A percentile compares a stretch with the other conserved stretches of the same genome.
Evolutionary conservation across 2,797 vertebrate species (phyloP).

Genomic region (Characodon lateralis): DNA sequence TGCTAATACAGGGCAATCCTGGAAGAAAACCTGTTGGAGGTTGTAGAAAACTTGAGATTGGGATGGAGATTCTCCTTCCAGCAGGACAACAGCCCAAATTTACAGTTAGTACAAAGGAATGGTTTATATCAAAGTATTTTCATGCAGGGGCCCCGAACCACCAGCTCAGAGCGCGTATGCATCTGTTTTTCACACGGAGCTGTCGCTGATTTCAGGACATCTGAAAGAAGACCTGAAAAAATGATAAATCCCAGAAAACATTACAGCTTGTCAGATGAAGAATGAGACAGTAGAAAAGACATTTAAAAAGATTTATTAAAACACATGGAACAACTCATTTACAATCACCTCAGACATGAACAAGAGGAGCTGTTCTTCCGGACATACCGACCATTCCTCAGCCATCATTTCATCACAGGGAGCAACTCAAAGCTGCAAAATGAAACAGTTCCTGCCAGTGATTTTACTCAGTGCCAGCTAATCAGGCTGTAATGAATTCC

Average conservation of each 20-base stretch:
- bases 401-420: not conserved
- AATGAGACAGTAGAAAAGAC: not conserved
- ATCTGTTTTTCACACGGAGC: no score
- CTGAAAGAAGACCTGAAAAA: not conserved
- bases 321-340: not conserved
- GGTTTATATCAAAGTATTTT: not conserved
- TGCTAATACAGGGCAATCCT: not conserved
- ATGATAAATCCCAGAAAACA: not conserved
- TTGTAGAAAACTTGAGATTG: not conserved
- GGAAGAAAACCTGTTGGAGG: not conserved
- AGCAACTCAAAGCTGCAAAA: not conserved
- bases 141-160: no score
- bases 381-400: not conserved
- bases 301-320: not conserved
- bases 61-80: not conserved
- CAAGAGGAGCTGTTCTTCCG: not conserved
- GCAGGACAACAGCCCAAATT: not conserved
- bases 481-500: conserved; percentile 36
- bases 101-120: not conserved
- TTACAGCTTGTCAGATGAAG: not conserved
- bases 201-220: not conserved
- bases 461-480: conserved; percentile 36
- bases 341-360: not conserved
- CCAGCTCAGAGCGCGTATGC: not conserved
- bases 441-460: not conserved